Base-by-base conservation (phyloP, 2,888 invertebrate species). In the Tiphia femorata region DNA sequence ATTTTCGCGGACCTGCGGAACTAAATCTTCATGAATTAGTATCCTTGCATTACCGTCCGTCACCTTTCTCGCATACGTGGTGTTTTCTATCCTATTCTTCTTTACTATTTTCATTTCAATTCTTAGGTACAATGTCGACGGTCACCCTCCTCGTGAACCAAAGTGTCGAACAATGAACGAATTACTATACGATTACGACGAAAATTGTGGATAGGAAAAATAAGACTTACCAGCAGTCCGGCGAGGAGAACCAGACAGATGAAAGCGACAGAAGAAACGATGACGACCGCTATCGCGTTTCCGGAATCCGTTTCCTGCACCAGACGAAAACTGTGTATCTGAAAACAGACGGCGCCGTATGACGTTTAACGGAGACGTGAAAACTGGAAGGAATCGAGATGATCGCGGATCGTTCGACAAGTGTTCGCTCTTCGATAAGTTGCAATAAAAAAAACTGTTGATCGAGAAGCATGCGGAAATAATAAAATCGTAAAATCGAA, bases 231-330 rank as follows among this genome's bases (percentile, higher is more conserved):
- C 88, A 93, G 80, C 50, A 93, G 87, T 60, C 91, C 91, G 50
- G 92, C 91, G n/a, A 95, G 85, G 8, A 94, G 84, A 35, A 94
- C 85, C 48, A 94, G 84, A 40, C 93, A 93, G 44, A 93, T 87
- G 12, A 92, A 92, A 5, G 92, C 94, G 50, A 94, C 91, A 8
- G 91, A 90, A 65, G 93, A 92, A 56, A 95, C 92, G 5, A 92
- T 90, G 57, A 94, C 92, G 10, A 94, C 94, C 8, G 93, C 91
- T 46, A 93, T 90, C 3, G 92, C 91, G 62, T 79, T 83, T 53
- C 78, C 78, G 8, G 82, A 76, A 62, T 82, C 82, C 30, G 72
- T 60, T 64, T 80, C 79, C 61, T 76, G 76, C 19, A 82, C 72
- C 53, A 82, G 52, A 49, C 69, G 67, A 48, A 81, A 71, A 57